Evolutionary conservation across 2,797 vertebrate species (phyloP), one percentile per base, ranked within the genome.

Genomic region (Nannoperca obscura): DNA sequence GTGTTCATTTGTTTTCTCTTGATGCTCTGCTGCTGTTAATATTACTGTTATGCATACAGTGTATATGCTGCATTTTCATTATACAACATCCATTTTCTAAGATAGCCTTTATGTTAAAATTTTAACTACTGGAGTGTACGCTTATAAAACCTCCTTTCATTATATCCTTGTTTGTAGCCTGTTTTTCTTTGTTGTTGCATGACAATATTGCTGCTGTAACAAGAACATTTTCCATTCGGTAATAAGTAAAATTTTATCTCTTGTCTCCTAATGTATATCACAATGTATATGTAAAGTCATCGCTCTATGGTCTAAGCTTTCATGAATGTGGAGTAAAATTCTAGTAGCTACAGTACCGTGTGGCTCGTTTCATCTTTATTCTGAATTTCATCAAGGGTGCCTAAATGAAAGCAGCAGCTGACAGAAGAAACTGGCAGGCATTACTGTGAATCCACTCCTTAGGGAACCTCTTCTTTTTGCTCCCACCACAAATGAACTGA

Each of bases 361-460:
- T 42, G 60, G 61, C 66, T 82, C 10, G 11, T 71, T 83, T 89
- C 75, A 81, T 88, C 76, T 89, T 80, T 84, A 86, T 89, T 84
- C 83, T 79, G 72, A 90, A 84, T 87, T 83, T 80, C 80, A 91
- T 94, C 86, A 88, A 86, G 76, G 84, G 81, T 30, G 80, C 66
- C 82, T 86, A 83, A 90, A 90, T 90, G 86, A 92, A 94, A 92
- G 93, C 89, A 82, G 83, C 89, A 88, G 86, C 87, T 92, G 90
- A 91, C 91, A 88, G 90, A 81, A 81, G 78, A 79, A 91, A 87
- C 92, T 93, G 93, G 91, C 94, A 92, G 88, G 81, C 91, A 62
- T 88, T 89, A 84, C 90, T 89, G 89, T 88, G 90, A 90, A 89
- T 84, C 81, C 70, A 81, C 89, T 93, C 93, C 91, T 86, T 64